Percentiles rank a stretch among this genome's conserved stretches.
Conservation (phyloP, 1,140 invertebrate species). For the Apis laboriosa region DNA sequence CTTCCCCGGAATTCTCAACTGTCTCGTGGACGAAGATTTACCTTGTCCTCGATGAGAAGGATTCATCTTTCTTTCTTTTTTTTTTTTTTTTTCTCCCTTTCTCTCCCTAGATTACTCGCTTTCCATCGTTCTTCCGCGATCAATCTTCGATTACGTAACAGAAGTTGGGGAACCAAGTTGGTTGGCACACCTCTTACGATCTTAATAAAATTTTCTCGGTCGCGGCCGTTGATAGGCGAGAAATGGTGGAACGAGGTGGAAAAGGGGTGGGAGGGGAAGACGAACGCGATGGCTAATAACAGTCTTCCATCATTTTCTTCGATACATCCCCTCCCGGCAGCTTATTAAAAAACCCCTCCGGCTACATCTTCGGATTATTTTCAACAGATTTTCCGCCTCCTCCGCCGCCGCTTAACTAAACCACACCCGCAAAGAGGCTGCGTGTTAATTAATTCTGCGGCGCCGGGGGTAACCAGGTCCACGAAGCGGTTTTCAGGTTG, state of each 20-base stretch:
- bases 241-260: too few species aligned
- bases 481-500: conserved; percentile 41
- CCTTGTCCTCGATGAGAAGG: neutral
- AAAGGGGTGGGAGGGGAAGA: neutral
- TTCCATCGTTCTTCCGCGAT: conserved; percentile 19
- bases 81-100: neutral
- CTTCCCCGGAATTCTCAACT: neutral
- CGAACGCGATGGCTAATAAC: conserved; percentile 31
- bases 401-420: conserved; percentile 29
- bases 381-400: conserved; percentile 29
- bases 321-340: conserved; percentile 27
- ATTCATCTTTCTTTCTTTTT: conserved; percentile 3
- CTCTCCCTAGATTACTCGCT: conserved; percentile 2
- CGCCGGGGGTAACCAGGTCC: conserved; percentile 31
- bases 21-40: conserved; percentile 22
- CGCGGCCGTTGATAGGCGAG: neutral
- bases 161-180: neutral
- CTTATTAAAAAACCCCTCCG: conserved; percentile 44
- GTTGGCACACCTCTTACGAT: conserved; percentile 44
- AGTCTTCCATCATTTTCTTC: conserved; percentile 38
- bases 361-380: conserved; percentile 56
- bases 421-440: conserved; percentile 47
- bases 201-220: conserved; percentile 45
- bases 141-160: conserved; percentile 46
- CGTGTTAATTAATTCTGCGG: conserved; percentile 65